Percentiles rank a stretch among this genome's conserved stretches.
phyloP scores from a whole-genome alignment of 2,797 vertebrate species.

The Neosilurus hyrtlii region DNA sequence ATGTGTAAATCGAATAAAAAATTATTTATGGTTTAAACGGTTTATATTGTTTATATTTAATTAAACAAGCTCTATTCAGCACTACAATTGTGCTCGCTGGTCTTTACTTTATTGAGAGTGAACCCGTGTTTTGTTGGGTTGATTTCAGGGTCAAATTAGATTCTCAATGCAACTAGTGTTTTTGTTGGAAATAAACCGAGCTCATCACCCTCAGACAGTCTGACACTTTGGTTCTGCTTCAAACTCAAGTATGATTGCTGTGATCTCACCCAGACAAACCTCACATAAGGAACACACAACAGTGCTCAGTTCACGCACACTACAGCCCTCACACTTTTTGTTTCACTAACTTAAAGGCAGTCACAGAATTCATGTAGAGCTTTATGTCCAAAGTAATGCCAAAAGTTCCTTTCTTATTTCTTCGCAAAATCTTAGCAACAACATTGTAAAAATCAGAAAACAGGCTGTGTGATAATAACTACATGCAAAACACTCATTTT shows the following conservation, averaged over 20 bases:
- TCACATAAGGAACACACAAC: neutral
- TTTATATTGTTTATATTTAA: conserved; percentile 43
- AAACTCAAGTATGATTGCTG: neutral
- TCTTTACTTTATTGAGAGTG: neutral
- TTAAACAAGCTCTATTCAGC: conserved; percentile 27
- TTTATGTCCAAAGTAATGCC: too few species aligned
- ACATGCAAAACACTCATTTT: too few species aligned
- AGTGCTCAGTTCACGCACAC: neutral
- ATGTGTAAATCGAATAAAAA: conserved; percentile 4
- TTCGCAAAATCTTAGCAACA: too few species aligned
- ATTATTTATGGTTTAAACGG: conserved; percentile 18
- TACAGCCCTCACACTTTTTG: neutral
- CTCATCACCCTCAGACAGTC: neutral
- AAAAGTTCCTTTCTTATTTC: too few species aligned
- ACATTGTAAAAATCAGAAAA: too few species aligned
- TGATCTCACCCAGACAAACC: neutral
- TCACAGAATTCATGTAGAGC: too few species aligned
- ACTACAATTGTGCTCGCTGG: neutral
- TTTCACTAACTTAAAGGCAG: too few species aligned
- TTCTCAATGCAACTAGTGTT: neutral
- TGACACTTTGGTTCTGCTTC: neutral
- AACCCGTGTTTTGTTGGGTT: neutral
- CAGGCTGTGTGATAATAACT: too few species aligned
- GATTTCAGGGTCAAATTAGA: neutral
- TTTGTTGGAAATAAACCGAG: neutral